Base-by-base conservation (phyloP, 2,888 invertebrate species). In the Phaedon cochleariae region DNA sequence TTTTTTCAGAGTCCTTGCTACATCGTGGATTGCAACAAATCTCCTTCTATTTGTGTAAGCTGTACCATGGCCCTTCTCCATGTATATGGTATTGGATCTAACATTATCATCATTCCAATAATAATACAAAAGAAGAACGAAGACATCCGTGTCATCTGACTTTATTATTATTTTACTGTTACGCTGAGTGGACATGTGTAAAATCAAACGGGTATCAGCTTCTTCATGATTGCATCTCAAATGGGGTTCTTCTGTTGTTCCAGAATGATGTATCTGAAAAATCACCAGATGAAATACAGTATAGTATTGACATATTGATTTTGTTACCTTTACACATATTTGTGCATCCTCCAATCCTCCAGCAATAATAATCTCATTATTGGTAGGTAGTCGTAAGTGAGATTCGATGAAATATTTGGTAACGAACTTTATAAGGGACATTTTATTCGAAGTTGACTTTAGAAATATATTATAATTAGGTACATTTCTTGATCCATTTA, bases 21-120 rank as follows among this genome's bases (percentile, higher is more conserved):
- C 29, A 29, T 52, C 52, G 17, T 52, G 52, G 31, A 52, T 29
- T 31, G 52, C 29, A 52, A 52, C 31, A 15, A 29, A 52, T 52
- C 52, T 29, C 17, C n/a, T 51, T 51, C n/a, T 21, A 22, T 51
- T 17, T 51, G 51, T 51, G 22, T 22, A 34, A 9, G 31, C 10
- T 34, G 48, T 48, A 48, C 18, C 48, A 48, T 48, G 48, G n/a
- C 18, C n/a, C 20, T n/a, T 48, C 48, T 48, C 18, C 48, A 48
- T 17, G 48, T 9, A n/a, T 48, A 48, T 48, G 20, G 20, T 21
- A 22, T 49, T 49, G 10, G 21, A 20, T 49, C 21, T 49, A 20
- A 20, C 5, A 49, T 49, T 18, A 21, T 49, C 21, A 49, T 21
- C 21, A 49, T 49, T 49, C 21, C 49, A 21, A 49, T 49, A 49